phyloP scores from a whole-genome alignment of 2,888 invertebrate species.

The Drosophila setosimentum region DNA sequence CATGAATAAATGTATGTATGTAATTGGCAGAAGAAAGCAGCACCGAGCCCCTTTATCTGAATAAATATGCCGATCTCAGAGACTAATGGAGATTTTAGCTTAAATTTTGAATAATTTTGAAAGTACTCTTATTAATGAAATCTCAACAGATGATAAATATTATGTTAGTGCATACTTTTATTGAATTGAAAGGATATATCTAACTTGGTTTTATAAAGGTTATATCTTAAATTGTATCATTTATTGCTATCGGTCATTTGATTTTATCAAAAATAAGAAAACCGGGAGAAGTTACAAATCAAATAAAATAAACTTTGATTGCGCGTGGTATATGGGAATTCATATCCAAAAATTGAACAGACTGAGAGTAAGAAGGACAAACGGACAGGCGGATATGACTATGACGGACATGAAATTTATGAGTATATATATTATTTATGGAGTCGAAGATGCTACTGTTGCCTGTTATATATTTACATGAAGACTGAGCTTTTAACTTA shows the following conservation, averaged over 20 bases:
- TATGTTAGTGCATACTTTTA: background rate
- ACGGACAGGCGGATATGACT: background rate
- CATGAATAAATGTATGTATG: background rate
- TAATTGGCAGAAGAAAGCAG: background rate
- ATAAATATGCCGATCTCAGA: background rate
- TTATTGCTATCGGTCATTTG: background rate
- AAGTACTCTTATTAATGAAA: background rate
- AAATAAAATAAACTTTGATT: background rate
- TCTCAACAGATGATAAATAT: background rate
- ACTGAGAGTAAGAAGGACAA: background rate
- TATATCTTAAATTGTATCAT: background rate
- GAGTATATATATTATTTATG: background rate
- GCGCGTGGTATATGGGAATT: background rate
- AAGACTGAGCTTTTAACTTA: constrained; percentile 86
- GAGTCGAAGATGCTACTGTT: background rate
- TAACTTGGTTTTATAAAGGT: no score
- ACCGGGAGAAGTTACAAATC: background rate
- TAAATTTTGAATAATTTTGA: background rate
- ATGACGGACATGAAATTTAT: background rate
- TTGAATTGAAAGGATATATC: background rate
- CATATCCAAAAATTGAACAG: background rate
- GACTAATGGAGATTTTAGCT: background rate
- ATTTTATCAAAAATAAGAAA: background rate
- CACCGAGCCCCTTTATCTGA: background rate
- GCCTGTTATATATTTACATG: background rate